phyloP scores from a whole-genome alignment of 2,797 vertebrate species.

The Mallotus villosus region DNA sequence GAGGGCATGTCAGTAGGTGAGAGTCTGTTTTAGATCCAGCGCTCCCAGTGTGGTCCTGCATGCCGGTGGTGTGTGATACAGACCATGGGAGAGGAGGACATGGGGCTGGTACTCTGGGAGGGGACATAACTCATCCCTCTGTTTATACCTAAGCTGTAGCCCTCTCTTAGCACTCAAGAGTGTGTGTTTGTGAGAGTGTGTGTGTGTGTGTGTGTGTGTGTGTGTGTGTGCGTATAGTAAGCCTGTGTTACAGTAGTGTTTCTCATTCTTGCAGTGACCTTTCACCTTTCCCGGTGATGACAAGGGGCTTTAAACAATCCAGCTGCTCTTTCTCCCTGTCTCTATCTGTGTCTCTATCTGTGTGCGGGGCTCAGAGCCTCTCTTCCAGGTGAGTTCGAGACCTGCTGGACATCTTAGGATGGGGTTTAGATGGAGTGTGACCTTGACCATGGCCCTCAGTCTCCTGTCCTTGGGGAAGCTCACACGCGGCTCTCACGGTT shows the following conservation, averaged over 20 bases:
- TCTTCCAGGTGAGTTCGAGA: constrained; percentile 49
- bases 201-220: constrained; percentile 5
- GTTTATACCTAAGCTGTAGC: constrained; percentile 54
- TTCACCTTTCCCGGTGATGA: constrained; percentile 50
- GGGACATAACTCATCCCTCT: constrained; percentile 64
- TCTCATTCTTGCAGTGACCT: too few relatives aligned
- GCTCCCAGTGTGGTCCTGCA: too few relatives aligned
- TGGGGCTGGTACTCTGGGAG: constrained; percentile 19
- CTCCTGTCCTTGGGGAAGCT: not conserved
- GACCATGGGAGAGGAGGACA: not conserved
- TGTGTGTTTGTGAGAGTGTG: not conserved
- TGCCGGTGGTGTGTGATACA: too few relatives aligned
- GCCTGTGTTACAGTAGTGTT: constrained; percentile 50
- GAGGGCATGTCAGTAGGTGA: not conserved
- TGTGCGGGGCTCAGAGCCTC: constrained; percentile 36
- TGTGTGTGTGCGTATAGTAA: not conserved
- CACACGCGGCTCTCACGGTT: not conserved
- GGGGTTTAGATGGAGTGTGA: constrained; percentile 12
- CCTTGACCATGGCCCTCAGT: not conserved
- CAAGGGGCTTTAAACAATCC: constrained; percentile 79
- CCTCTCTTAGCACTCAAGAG: constrained; percentile 29
- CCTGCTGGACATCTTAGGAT: constrained; percentile 27
- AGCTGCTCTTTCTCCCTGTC: constrained; percentile 63
- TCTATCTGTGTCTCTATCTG: constrained; percentile 15
- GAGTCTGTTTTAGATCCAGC: too few relatives aligned